Base-by-base conservation (phyloP, 2,113 vertebrate genomes). In the Oophaga pumilio region DNA sequence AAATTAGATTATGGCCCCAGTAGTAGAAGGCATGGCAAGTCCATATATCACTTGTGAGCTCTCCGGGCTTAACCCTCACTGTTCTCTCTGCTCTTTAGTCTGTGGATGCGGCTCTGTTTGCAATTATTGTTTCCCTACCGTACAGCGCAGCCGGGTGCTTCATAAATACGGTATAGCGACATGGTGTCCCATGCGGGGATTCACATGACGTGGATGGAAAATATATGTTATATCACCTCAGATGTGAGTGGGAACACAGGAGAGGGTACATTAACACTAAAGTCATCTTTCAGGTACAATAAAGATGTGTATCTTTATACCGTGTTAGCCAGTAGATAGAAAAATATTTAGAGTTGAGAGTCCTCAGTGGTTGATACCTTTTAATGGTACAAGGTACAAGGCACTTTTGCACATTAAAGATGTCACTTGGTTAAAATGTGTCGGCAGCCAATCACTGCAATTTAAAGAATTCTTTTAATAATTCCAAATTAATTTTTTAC, bases 1-100 rank as follows among this genome's bases (percentile, higher is more conserved):
- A 84, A 84, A 71, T 73, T 71, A 84, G 68, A 73, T 69, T 84
- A 84, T 2, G 82, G 64, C 82, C 82, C 81, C 49, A 26, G 59
- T 82, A 66, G 80, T 82, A 43, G 80, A 82, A 50, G 62, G 33
- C 52, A 82, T 68, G 80, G 62, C 80, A 53, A 68, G 80, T 12
- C 80, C 6, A 82, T 82, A 82, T 68, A 82, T 82, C 80, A 82
- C 59, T 24, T 6, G 80, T 26, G 64, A 68, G 80, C 80, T 26
- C 20, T 18, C 49, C 28, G 18, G 80, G 80, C 80, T 82, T 68
- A 82, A 82, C 60, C 62, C 80, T 68, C 22, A 26, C 33, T 62
- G 2, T 11, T 24, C 57, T 53, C 8, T 24, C 78, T 62, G 28
- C 18, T 59, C 17, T 43, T 56, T 50, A 43, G 56, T 52, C 60